Base-by-base conservation (phyloP, 2,888 invertebrate species). In the Ischnura elegans region DNA sequence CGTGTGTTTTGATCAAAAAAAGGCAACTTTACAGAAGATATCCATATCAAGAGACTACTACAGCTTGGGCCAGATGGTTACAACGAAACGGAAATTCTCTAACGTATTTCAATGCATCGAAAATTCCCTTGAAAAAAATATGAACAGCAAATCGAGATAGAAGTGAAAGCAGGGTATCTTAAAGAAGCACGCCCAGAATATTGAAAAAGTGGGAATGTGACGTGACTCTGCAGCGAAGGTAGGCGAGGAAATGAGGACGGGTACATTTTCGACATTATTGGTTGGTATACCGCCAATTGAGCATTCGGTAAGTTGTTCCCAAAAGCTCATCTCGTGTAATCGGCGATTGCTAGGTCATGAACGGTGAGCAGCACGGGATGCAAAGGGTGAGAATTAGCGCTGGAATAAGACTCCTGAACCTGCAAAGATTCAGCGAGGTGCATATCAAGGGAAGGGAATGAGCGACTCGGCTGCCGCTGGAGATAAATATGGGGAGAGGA, bases 271-370 rank as follows among this genome's bases (percentile, higher is more conserved):
- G 21, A 46, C 45, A 46, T 87, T 46, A 46, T 87, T 45, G 45
- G 25, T 87, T 47, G 87, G 87, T 87, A 47, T 87, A 87, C 87
- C 87, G 5, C 87, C 87, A n/a, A 29, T 47, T 87, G 87, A 87
- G 87, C 47, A 25, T 45, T 10, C n/a, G 46, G 86, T 45, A 87
- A 87, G 87, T 87, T 87, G 87, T 47, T 43, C 29, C 87, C 13
- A 16, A 13, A 16, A 19, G n/a, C 61, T 25, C n/a, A 61, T 61
- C 61, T 61, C 61, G 61, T 25, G 25, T 61, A n/a, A 25, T 61
- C 61, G n/a, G 21, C 61, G 25, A 61, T n/a, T 8, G 61, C 25
- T 25, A n/a, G n/a, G n/a, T n/a, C 61, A n/a, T 4, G n/a, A 61
- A n/a, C n/a, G 61, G n/a, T 8, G 6, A 25, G n/a, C 5, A 6